Evolutionary conservation across 2,888 invertebrate species (phyloP).

Genomic region (Platycheirus rosarum): DNA sequence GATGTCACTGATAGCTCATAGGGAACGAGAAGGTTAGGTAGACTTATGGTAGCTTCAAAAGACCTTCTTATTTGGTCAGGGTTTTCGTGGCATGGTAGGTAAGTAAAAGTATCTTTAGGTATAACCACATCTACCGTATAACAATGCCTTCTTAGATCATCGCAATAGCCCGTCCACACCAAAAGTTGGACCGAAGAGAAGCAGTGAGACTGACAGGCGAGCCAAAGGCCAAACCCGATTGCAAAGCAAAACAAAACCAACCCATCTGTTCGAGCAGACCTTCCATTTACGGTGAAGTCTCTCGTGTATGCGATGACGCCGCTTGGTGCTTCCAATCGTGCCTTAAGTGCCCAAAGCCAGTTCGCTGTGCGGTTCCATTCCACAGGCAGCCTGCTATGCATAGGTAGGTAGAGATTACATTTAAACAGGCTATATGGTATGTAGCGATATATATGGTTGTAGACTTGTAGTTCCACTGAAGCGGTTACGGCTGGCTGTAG

Average conservation of each 20-base stretch:
- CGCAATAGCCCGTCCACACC: conserved; percentile 60
- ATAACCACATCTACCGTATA: too few relatives aligned
- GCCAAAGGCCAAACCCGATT: too few relatives aligned
- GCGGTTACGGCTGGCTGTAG: conserved; percentile 33
- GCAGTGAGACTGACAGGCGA: conserved; percentile 51
- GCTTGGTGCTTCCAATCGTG: conserved; percentile 58
- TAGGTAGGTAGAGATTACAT: too few relatives aligned
- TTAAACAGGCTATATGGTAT: too few relatives aligned
- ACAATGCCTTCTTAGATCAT: conserved; percentile 48
- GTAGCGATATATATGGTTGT: not conserved
- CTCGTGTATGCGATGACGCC: conserved; percentile 63
- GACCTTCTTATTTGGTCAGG: not conserved
- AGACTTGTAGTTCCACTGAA: conserved; percentile 30
- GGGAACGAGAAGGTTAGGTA: not conserved
- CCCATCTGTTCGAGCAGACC: conserved; percentile 65
- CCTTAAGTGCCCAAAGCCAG: conserved; percentile 71
- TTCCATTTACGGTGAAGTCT: conserved; percentile 69
- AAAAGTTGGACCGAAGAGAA: conserved; percentile 51
- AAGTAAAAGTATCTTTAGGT: not conserved
- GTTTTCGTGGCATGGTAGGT: too few relatives aligned
- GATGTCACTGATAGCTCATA: too few relatives aligned
- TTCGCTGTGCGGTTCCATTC: conserved; percentile 62
- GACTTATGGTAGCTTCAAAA: not conserved
- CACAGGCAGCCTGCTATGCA: conserved; percentile 37
- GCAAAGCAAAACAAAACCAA: conserved; percentile 36